phyloP scores from a whole-genome alignment of 2,113 vertebrate genomes.

The Urocynchramus pylzowi region DNA sequence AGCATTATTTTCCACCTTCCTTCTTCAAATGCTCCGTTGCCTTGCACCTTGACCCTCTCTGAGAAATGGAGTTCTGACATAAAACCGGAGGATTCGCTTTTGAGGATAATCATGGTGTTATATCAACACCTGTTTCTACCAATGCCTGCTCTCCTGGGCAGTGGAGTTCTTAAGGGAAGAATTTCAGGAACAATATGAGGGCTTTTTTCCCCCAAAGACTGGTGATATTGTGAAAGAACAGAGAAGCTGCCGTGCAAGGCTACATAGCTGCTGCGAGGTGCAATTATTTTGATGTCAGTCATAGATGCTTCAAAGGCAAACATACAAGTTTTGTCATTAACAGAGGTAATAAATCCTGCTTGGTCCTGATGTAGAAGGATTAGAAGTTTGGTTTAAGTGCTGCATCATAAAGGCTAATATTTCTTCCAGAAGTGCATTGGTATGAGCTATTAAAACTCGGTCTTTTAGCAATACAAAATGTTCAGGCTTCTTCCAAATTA shows the following conservation, averaged over 20 bases:
- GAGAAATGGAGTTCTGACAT: not conserved
- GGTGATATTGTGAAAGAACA: not conserved
- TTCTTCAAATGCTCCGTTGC: not conserved
- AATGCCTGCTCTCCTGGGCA: not conserved
- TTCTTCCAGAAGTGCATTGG: not conserved
- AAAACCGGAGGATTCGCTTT: not conserved
- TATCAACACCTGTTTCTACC: not conserved
- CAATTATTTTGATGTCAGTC: not conserved
- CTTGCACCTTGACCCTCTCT: not conserved
- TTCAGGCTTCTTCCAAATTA: not conserved
- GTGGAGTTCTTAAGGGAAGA: not conserved
- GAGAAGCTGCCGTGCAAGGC: not conserved
- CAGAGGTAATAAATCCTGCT: not conserved
- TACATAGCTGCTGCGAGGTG: not conserved
- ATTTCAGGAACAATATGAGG: not conserved
- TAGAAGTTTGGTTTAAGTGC: not conserved
- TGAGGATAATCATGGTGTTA: not conserved
- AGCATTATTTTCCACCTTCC: not conserved
- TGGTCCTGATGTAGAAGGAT: not conserved
- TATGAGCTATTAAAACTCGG: not conserved
- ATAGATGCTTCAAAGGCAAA: not conserved
- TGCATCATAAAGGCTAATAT: not conserved
- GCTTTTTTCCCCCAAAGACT: fast-evolving
- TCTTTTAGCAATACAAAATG: not conserved
- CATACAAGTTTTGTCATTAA: not conserved